Evolutionary conservation across 1,140 invertebrate species (phyloP), one percentile per base, ranked within the genome.

Genomic region (Drosophila sp.): DNA sequence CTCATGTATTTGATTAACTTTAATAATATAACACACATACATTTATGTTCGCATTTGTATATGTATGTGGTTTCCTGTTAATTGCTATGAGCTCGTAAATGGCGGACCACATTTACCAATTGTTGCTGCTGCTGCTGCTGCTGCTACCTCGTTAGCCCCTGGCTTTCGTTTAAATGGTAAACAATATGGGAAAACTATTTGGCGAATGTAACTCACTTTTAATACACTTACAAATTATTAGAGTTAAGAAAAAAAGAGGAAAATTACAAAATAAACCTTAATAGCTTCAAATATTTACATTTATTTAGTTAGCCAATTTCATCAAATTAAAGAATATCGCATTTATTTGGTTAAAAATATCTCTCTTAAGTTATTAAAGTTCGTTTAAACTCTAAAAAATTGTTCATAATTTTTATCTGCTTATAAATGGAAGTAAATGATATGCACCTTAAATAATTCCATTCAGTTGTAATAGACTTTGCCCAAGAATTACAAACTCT

Each of bases 71-170:
- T 74, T 72, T 72, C 51, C 73, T 86, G 87, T 86, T 86, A 86
- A 86, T 86, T 86, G 83, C 78, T 61, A 76, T 14, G 13, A 29
- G 27, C 46, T 32, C 87, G 81, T 81, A 84, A 86, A 78, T 81
- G 63, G 82, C 82, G 48, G 75, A 86, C 82, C 67, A 78, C 61
- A 61, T 46, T 72, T 66, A 64, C 61, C 78, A 87, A 72, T 86
- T 72, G 78, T 57, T 74, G 57, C 34, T 2, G 48, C 29, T 78
- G 40, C 34, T 46, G 59, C 29, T 36, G 48, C 7, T 41, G 32
- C 7, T 57, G 57, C 41, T 65, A 59, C n/a, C 81, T 86, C 82
- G 81, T 86, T 86, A 86, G 78, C 70, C 72, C 71, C 75, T 64
- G 65, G 57, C 51, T 48, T 80, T 43, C 66, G 75, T 57, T 69